These are phyloP conservation scores for Anthophora plumipes DNA, from an alignment of 2,888 invertebrate species.

Conservation along the genomic window DNA sequence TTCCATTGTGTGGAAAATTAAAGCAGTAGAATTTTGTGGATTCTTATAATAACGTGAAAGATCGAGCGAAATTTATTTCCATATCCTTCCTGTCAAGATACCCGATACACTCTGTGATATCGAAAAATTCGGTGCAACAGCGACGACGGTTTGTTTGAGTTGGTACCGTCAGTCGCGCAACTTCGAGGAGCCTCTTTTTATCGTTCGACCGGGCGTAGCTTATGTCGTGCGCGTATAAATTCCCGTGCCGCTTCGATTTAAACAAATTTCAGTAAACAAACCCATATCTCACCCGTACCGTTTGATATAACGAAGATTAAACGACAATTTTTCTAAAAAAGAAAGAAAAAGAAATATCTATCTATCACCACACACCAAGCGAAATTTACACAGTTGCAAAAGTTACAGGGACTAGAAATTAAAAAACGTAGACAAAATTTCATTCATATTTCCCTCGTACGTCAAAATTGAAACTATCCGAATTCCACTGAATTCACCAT, in stretches of 20 bases:
- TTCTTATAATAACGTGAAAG: too few relatives aligned
- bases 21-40: too few relatives aligned
- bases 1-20: too few relatives aligned
- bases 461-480: too few relatives aligned
- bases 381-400: not conserved
- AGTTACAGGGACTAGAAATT: not conserved
- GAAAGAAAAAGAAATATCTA: not conserved
- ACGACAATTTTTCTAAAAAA: not conserved
- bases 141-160: not conserved
- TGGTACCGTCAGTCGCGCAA: too few relatives aligned
- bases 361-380: not conserved
- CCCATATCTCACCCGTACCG: not conserved
- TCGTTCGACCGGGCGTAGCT: not conserved
- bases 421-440: too few relatives aligned
- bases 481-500: not conserved
- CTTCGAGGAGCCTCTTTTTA: not conserved
- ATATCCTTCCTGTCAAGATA: too few relatives aligned
- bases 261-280: conserved; percentile 9
- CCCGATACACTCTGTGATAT: not conserved
- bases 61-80: too few relatives aligned
- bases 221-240: not conserved
- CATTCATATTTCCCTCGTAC: too few relatives aligned
- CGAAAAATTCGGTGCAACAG: not conserved
- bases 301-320: conserved; percentile 8
- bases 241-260: not conserved